Evolutionary conservation across 30 jellyfish, hydroid and myxozoan genomes (phyloP), one percentile per base, ranked within the genome.

Genomic region (Aurelia aurita complex sp. Pacific): DNA sequence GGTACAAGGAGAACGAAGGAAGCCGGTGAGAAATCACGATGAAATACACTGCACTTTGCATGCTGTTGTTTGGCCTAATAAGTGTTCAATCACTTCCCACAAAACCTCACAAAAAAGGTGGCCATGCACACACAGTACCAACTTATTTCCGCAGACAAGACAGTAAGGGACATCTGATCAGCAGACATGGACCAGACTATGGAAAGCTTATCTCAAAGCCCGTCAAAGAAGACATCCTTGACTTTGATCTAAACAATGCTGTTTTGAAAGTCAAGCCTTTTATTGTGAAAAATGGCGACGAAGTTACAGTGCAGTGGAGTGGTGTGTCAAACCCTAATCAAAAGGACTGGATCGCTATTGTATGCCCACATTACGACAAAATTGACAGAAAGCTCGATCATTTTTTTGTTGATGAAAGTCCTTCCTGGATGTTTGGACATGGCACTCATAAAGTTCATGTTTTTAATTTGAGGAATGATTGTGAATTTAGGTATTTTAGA

Each of bases 261-360:
- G 81, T 33, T 32, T 61, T 95, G 40, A 95, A 89, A 53, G 97
- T 73, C 17, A 73, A 87, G 55, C 99, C 99, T 18, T 54, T 77
- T 19, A 79, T 70, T 63, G 86, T 91, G 42, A 91, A 91, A 76
- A 96, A 96, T 83, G 97, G 97, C 33, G 98, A 97, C 12, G 67
- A 18, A 17, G 97, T 96, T 14, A 67, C 89, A 0, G 97, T 96
- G 32, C 55, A 73, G 5, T 96, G 99, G 99, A 34, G 66, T 64
- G 90, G 96, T 0, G 87, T 90, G 11, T 17, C 73, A 17, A 75
- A 83, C 16, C 97, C 99, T 11, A 71, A 81, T 46, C 83, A 65
- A 46, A 87, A 87, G 64, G 99, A 96, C 85, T 92, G 94, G 97
- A 88, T 96, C 33, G 98, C 97, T 1, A 61, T 96, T 13, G 74